Conservation (phyloP, 2,888 invertebrate species). For the Amblyjoppa fuscipennis region DNA sequence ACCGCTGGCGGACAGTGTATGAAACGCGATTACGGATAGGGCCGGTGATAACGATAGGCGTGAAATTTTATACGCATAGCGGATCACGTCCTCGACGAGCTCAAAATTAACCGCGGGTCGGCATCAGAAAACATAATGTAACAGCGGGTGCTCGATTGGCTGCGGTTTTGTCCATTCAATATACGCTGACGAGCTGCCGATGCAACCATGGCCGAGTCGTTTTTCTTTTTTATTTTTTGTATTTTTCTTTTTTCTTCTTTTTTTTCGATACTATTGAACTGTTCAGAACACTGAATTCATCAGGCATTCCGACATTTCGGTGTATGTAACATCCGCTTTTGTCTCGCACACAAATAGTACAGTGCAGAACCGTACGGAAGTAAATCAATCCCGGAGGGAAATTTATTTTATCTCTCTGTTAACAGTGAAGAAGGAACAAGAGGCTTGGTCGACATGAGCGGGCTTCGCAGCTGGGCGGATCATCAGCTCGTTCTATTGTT, state of each 20-base stretch:
- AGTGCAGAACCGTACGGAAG: conserved; percentile 7
- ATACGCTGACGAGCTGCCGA: not conserved
- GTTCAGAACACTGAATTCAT: conserved; percentile 11
- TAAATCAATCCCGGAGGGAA: conserved; percentile 57
- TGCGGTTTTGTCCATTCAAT: not conserved
- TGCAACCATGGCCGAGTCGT: not conserved
- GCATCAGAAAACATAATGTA: not conserved
- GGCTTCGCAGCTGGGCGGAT: not conserved
- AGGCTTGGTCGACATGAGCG: not conserved
- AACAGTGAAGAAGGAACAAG: not conserved
- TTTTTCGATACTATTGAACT: conserved; percentile 17
- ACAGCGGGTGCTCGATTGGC: not conserved
- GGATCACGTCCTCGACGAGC: conserved; percentile 11
- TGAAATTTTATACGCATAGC: conserved; percentile 56
- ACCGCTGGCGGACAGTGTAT: conserved; percentile 16
- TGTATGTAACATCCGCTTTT: not conserved
- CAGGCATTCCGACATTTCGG: not conserved
- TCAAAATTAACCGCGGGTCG: conserved; percentile 30
- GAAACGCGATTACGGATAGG: conserved; percentile 38
- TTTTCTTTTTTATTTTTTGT: not conserved
- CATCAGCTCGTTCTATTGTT: not conserved
- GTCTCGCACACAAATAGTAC: not conserved
- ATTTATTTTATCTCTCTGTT: conserved; percentile 46
- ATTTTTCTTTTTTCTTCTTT: not conserved
- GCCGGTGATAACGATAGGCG: conserved; percentile 29